Conservation (phyloP, 2,888 invertebrate species). For the Caenorhabditis panamensis region DNA sequence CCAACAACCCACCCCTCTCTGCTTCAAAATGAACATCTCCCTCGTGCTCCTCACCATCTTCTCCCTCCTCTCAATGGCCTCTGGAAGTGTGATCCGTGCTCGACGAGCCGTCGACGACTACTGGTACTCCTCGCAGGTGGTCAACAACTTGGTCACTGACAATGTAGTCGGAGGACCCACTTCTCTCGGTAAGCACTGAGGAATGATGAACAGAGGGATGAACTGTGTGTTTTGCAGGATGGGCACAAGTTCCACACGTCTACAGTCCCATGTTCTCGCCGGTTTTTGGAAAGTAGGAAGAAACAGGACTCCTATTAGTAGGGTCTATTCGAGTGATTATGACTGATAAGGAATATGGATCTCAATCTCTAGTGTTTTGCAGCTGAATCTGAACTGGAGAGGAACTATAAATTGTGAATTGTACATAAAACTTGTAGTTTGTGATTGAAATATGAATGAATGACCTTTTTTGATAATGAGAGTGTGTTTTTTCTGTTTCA, state of each 20-base stretch:
- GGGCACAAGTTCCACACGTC: conserved; percentile 55
- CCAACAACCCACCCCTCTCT: not conserved
- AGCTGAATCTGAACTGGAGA: too few relatives aligned
- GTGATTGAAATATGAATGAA: too few relatives aligned
- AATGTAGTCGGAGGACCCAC: conserved; percentile 51
- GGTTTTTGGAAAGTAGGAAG: conserved; percentile 48
- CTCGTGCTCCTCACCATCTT: not conserved
- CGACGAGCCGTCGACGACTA: conserved; percentile 44
- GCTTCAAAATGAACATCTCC: too few relatives aligned
- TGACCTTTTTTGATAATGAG: too few relatives aligned
- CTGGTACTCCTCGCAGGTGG: conserved; percentile 46
- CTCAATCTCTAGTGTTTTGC: too few relatives aligned
- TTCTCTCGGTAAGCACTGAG: conserved; percentile 23
- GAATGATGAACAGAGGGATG: too few relatives aligned
- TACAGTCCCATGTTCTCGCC: conserved; percentile 55
- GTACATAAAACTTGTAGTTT: too few relatives aligned
- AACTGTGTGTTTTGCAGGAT: conserved; percentile 20
- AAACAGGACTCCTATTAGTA: too few relatives aligned
- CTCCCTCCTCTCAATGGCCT: not conserved
- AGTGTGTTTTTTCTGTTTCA: too few relatives aligned
- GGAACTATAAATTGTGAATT: too few relatives aligned
- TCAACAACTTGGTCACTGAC: conserved; percentile 46
- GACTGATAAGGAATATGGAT: too few relatives aligned
- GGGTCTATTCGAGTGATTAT: too few relatives aligned
- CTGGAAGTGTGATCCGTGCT: not conserved